Evolutionary conservation across 2,113 vertebrate genomes (phyloP), one percentile per base, ranked within the genome.

Genomic region (Catharus minimus): DNA sequence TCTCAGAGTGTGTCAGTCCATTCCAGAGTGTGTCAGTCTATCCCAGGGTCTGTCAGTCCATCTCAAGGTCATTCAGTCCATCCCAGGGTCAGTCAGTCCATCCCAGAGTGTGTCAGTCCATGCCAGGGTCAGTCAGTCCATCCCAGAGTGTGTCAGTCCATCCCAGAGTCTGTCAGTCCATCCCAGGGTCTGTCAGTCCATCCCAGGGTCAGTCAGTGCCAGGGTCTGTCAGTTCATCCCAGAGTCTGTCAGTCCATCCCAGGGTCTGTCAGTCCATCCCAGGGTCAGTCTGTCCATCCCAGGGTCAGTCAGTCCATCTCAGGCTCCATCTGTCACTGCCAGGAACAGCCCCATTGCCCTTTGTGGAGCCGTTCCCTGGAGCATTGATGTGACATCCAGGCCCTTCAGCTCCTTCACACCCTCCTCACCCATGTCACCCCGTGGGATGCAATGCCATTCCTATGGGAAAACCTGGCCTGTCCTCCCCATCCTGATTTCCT

Each of bases 361-460:
- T 56, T 2, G 3, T 0, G 0, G 60, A 39, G 15, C 7, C 13
- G 6, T 20, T 74, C 36, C 43, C 52, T 17, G 20, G 17, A 57
- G 44, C 15, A 8, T 6, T 2, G 1, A 2, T 23, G 15, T 41
- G 33, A 5, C 15, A 65, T 10, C 58, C 30, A 24, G 17, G 43
- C 21, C 15, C 5, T 16, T 50, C 43, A 21, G 12, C 43, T 84
- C 20, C 60, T 56, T 49, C 43, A 28, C 33, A 20, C 16, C 24
- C 30, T 65, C 50, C 36, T 84, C 60, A 36, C 24, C 36, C 49
- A 5, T 21, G 60, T 41, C 43, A 57, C 30, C 7, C 0, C 7
- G 0, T 17, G 30, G 30, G 20, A 65, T 13, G 13, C 24, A 41
- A 2, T 36, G 50, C 6, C 24, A 14, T 36, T 74, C 20, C 30